Base-by-base conservation (phyloP, 2,113 vertebrate genomes). In the Clupea harengus region DNA sequence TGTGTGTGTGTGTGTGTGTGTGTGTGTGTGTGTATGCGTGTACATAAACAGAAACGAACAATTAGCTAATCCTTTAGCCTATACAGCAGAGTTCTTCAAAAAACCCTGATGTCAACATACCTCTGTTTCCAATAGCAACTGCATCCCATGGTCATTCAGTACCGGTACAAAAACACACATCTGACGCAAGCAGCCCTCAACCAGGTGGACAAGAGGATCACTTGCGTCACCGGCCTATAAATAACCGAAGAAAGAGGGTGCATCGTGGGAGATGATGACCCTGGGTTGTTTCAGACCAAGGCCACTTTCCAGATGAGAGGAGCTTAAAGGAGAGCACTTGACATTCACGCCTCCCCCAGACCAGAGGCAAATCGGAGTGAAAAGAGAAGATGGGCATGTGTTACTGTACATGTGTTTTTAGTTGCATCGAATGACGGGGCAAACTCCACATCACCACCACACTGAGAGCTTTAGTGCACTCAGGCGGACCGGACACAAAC, bases 161-260 rank as follows among this genome's bases (percentile, higher is more conserved):
- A 91, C 88, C 85, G 52, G 84, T 85, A 85, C 91, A 90, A 87
- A 52, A 60, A 60, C 54, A 88, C 83, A 86, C 45, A 67, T 90
- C 90, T 90, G 88, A 84, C 89, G 86, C 83, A 45, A 86, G 92
- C 87, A 88, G 89, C 88, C 88, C 4, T 78, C 89, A 88, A 87
- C 85, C 89, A 87, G 89, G 88, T 91, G 89, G 88, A 57, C 81
- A 86, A 84, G 88, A 84, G 87, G 39, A 84, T 89, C 85, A 89
- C 89, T 88, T 94, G 93, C 91, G 89, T 94, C 94, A 95, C 88
- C 8, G 0, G 13, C 75, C 93, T 94, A 94, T 93, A 94, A 95
- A 95, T 95, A 95, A 90, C 88, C 82, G 17, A 20, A 85, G 45
- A 22, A 86, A 86, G 86, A 90, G 85, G 89, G 93, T 39, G 39